Conservation (phyloP, 2,888 invertebrate species). For the Leptopilina syphax region DNA sequence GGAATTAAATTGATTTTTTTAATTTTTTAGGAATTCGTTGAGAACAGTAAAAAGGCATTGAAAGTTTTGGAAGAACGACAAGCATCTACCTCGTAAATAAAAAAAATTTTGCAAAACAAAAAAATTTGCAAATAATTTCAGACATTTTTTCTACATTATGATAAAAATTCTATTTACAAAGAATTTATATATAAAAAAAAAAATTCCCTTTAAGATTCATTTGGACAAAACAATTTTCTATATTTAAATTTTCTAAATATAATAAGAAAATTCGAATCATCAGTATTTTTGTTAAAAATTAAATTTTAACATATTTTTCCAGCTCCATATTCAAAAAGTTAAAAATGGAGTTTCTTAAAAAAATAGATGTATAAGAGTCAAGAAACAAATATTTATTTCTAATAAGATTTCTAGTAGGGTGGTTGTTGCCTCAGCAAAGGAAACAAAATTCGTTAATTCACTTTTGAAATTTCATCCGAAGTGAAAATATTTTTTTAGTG, state of each 20-base stretch:
- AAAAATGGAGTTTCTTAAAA: background rate
- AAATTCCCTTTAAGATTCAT: background rate
- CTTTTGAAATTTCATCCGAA: too few species aligned
- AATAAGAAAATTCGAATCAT: background rate
- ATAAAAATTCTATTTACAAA: background rate
- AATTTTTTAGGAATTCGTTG: conserved; percentile 79
- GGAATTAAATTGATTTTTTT: conserved; percentile 11
- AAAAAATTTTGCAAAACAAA: background rate
- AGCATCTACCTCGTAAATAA: conserved; percentile 47
- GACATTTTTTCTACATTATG: background rate
- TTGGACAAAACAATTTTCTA: background rate
- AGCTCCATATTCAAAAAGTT: background rate
- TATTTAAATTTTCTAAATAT: background rate
- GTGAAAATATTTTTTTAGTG: too few species aligned
- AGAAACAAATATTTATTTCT: too few species aligned
- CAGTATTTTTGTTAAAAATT: conserved; percentile 35
- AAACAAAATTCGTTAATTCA: too few species aligned
- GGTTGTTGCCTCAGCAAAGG: too few species aligned
- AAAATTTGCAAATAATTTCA: background rate
- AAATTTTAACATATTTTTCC: background rate
- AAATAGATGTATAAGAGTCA: too few species aligned
- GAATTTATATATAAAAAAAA: background rate
- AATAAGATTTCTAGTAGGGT: too few species aligned
- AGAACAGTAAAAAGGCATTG: conserved; percentile 80
- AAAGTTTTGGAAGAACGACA: conserved; percentile 58